Base-by-base conservation (phyloP, 2,113 vertebrate genomes). In the western clawed frog (Xenopus tropicalis) region DNA sequence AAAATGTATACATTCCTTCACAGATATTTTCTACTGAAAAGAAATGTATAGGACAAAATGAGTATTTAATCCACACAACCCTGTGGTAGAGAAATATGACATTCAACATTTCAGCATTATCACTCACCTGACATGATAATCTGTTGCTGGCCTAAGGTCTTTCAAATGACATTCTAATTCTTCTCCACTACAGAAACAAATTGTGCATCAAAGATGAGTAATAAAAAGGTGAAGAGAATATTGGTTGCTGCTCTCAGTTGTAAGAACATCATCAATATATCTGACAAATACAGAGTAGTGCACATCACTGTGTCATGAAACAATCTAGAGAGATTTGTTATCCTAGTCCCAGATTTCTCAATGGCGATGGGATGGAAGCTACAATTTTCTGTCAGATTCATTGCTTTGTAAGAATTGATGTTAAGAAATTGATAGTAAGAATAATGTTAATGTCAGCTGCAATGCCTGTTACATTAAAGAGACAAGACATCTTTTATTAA, bases 91-190 rank as follows among this genome's bases (percentile, higher is more conserved):
- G 5, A 37, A 37, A 37, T 9, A 37, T 37, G 29, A 9, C 29
- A 37, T 37, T 37, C 29, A 9, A 37, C 29, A 37, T 37, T 37
- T 10, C 37, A 69, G 52, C 17, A 25, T 23, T 16, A 52, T 3
- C 37, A 86, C 94, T 88, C 86, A 98, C 97, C 96, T 94, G 88
- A 98, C 89, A 0, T 99, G 93, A 87, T 98, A 99, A 83, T 99
- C 97, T 51, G 94, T 94, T 67, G 94, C 94, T 79, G 97, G 96
- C 89, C 94, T 90, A 78, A 99, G 90, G 84, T 99, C 96, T 87
- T 93, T 96, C 86, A 99, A 89, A 84, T 92, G 93, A 83, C 91
- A 97, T 85, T 97, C 95, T 86, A 96, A 85, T 82, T 98, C 95
- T 88, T 97, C 96, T 79, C 97, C 97, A 81, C 97, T 98, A 80